Evolutionary conservation across 2,888 invertebrate genomes (phyloP), one percentile per base, ranked within the genome.

Genomic region (Pocota personata): DNA sequence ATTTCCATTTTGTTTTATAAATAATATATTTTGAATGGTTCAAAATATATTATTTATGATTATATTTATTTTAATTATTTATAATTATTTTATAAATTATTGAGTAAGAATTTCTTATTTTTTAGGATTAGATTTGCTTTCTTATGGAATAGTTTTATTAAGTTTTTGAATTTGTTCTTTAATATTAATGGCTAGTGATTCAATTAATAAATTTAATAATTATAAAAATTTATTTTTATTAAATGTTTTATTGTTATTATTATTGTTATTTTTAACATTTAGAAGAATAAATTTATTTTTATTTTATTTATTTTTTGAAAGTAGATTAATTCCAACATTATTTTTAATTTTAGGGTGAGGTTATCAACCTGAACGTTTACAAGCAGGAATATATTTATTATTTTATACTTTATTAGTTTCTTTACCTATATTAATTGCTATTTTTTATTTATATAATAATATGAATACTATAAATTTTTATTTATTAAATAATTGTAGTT

Each of bases 281-380:
- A 92, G 91, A 76, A 90, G 91, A 5, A 91, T 93, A 90, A 94
- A 94, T 94, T 92, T 95, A 90, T 93, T 95, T 93, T 88, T 93
- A 89, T 95, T 95, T 94, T 95, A 95, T 94, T 93, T 95, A 91
- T 95, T 94, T 94, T 96, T 95, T 95, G 95, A 95, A 79, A 91
- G 93, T 2, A 95, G 95, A 2, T 93, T 95, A 92, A 94, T 96
- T 93, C 95, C 95, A 14, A 94, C 94, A 16, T 93, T 95, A 91
- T 90, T 95, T 89, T 93, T 95, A 92, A 94, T 96, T 94, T 91
- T 95, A 89, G 94, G 94, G 0, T 95, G 95, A 62, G 95, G 95
- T 0, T 94, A 94, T 93, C 95, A 95, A 88, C 94, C 94, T 87
- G 95, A 96, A 87, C 95, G 95, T 0, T 91, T 95, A 90, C 94